Base-by-base conservation (phyloP, 2,888 invertebrate species). In the Cheilosia grossa region DNA sequence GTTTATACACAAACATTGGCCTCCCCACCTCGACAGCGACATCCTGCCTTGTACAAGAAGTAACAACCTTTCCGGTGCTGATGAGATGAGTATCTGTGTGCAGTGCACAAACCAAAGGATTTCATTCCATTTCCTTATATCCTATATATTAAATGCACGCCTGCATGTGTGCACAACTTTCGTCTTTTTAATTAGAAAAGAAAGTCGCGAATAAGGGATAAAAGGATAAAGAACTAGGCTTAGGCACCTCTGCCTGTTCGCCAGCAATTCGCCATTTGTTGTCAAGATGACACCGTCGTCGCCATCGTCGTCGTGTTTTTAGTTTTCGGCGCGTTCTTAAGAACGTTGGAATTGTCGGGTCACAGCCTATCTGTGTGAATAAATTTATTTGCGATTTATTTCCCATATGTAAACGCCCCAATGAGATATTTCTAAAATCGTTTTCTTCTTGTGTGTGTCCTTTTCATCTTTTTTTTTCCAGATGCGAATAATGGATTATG, bases 231-330 rank as follows among this genome's bases (percentile, higher is more conserved):
- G 66, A 58, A 72, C n/a, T 24, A 37, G 37, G 37, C 37, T 13
- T 4, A 37, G 37, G 37, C 4, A 37, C 37, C 37, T 37, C 37
- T 37, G 13, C 37, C 13, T 37, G 10, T 4, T 37, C 37, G 37
- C 37, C 37, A 59, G 75, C 51, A 40, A 53, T 42, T 40, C 66
- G 69, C 64, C 59, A 54, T 54, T 82, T 82, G 78, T 73, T 67
- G 75, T 85, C 75, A 85, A 85, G 85, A 81, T 85, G 81, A 81
- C 81, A 85, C 81, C 85, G 74, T 67, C 30, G 30, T 67, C 30
- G 30, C 9, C 30, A 9, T 30, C 30, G 75, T 44, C 75, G 61
- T 61, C 70, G 70, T 81, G 81, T 66, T 70, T 75, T 85, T 85
- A 85, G 85, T 85, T 85, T 85, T 58, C 64, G 40, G 72, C 80